Conservation (phyloP, 2,113 vertebrate genomes). For the Dolichallabes microphthalmus region DNA sequence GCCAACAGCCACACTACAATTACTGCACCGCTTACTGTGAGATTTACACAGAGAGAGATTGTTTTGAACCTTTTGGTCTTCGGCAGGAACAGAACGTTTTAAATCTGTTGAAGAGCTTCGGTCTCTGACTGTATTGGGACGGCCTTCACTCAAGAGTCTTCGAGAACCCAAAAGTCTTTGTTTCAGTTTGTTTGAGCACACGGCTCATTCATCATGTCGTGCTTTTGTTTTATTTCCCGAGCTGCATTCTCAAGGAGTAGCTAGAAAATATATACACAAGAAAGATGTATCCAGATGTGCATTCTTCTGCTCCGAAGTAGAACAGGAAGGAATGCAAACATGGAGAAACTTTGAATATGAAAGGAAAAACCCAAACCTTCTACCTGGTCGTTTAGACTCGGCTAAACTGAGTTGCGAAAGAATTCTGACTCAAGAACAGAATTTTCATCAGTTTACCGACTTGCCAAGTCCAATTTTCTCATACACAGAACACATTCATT, state of each 20-base stretch:
- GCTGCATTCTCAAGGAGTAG: slow-evolving; percentile 2
- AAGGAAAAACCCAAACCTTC: too few species aligned
- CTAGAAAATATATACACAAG: slow-evolving; percentile 18
- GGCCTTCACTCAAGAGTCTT: neutral
- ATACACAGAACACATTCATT: neutral
- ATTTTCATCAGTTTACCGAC: slow-evolving; percentile 35
- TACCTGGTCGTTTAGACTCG: slow-evolving; percentile 13
- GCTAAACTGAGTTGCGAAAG: neutral
- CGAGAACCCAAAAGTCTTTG: neutral
- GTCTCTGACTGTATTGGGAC: slow-evolving; percentile 1
- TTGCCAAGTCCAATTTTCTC: slow-evolving; percentile 41
- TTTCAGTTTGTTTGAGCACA: slow-evolving; percentile 8
- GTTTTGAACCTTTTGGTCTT: slow-evolving; percentile 18
- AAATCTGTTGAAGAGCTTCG: slow-evolving; percentile 19
- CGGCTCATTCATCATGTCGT: neutral
- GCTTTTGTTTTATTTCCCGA: neutral
- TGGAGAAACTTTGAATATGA: slow-evolving; percentile 1
- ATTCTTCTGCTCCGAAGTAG: slow-evolving; percentile 39
- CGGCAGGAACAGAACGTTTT: neutral
- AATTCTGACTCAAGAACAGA: neutral
- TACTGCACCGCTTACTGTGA: neutral
- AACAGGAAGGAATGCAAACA: slow-evolving; percentile 46
- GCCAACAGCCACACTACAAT: slow-evolving; percentile 24
- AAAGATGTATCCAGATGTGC: slow-evolving; percentile 49
- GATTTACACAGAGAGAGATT: slow-evolving; percentile 15